These are phyloP conservation scores for Erpornis zantholeuca DNA, from an alignment of 2,113 vertebrate genomes.

Conservation along the genomic window DNA sequence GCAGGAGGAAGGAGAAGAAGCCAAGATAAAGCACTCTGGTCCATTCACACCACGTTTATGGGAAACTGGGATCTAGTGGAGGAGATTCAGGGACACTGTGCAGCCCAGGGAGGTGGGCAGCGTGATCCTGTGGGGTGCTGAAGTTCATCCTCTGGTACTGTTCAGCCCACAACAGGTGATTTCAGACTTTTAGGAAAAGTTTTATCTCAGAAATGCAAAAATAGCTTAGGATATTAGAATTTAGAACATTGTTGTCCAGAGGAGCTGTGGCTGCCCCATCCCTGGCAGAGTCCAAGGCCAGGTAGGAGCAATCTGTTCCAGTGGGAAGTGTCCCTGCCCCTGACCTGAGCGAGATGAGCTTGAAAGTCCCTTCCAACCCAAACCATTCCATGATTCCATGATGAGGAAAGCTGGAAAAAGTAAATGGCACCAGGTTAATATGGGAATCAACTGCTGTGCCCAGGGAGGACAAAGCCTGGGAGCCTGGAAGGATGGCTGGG, in stretches of 20 bases:
- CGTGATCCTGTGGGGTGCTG: rapidly evolving
- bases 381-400: not conserved
- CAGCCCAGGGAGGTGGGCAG: not conserved
- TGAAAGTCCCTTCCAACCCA: not conserved
- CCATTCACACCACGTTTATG: rapidly evolving
- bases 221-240: not conserved
- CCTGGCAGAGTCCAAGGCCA: not conserved
- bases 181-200: not conserved
- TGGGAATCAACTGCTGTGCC: not conserved
- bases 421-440: not conserved
- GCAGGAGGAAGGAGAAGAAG: not conserved
- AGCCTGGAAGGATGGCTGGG: not conserved
- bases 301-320: not conserved
- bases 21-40: not conserved
- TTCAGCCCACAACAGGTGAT: not conserved
- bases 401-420: not conserved
- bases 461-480: not conserved
- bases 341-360: not conserved
- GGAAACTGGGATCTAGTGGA: rapidly evolving
- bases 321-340: not conserved
- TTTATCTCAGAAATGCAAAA: not conserved
- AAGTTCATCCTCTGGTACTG: not conserved
- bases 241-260: not conserved
- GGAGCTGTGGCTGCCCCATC: not conserved
- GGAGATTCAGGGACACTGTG: not conserved